A percentile compares a stretch with the other conserved stretches of the same genome.
These are phyloP conservation scores for Drosophila peninsularis DNA, from an alignment of 2,888 invertebrate species.

Conservation along the genomic window DNA sequence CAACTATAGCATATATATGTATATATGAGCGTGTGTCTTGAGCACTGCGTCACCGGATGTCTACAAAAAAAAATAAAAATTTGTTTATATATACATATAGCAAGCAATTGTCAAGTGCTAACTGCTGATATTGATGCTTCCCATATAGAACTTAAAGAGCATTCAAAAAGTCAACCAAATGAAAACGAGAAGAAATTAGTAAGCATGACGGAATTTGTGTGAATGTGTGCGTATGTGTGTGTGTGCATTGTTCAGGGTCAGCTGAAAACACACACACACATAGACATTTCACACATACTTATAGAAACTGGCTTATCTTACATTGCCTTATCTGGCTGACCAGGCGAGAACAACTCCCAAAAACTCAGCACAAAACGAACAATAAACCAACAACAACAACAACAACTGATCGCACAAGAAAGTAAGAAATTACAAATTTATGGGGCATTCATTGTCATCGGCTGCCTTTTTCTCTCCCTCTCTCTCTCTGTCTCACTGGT, in stretches of 20 bases:
- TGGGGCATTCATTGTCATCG: slow-evolving; percentile 62
- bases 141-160: slow-evolving; percentile 36
- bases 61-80: slow-evolving; percentile 24
- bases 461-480: slow-evolving; percentile 14
- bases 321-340: slow-evolving; percentile 40
- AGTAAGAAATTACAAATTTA: slow-evolving; percentile 70
- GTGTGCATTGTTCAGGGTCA: slow-evolving; percentile 34
- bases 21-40: slow-evolving; percentile 1
- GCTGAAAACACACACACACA: not conserved
- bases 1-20: not conserved
- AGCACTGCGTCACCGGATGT: slow-evolving; percentile 59
- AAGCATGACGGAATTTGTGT: slow-evolving; percentile 37
- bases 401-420: slow-evolving; percentile 54
- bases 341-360: slow-evolving; percentile 25
- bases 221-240: slow-evolving; percentile 5
- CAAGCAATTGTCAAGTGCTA: slow-evolving; percentile 45
- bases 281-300: slow-evolving; percentile 7
- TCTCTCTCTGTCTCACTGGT: not conserved
- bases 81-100: not conserved
- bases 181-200: slow-evolving; percentile 59
- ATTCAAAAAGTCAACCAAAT: slow-evolving; percentile 34
- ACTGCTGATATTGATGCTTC: slow-evolving; percentile 59
- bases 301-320: slow-evolving; percentile 32
- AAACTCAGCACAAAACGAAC: slow-evolving; percentile 10
- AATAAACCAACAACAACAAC: slow-evolving; percentile 14